phyloP scores from a whole-genome alignment of 2,797 vertebrate genomes.

The Lepus oiostolus region DNA sequence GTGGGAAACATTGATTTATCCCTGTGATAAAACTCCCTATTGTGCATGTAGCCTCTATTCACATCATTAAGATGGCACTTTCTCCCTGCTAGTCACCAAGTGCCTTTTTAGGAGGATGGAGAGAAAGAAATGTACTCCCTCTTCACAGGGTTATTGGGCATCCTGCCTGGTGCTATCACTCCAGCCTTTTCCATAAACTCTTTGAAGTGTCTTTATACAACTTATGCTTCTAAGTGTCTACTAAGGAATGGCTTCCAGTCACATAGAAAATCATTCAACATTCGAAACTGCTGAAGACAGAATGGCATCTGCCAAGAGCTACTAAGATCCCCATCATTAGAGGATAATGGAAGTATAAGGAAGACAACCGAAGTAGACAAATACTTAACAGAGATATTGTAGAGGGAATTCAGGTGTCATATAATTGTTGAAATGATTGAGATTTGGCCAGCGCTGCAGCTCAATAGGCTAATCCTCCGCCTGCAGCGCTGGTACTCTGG shows the following conservation, averaged over 20 bases:
- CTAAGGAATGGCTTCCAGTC: conserved; percentile 6
- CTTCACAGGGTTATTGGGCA: no score
- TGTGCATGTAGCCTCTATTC: no score
- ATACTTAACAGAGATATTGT: not conserved
- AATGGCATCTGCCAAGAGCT: not conserved
- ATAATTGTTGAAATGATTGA: not conserved
- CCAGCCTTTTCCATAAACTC: no score
- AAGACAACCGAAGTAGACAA: not conserved
- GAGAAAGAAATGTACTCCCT: no score
- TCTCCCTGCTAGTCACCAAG: no score
- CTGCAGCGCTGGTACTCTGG: no score
- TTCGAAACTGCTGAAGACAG: not conserved
- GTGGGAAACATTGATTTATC: no score
- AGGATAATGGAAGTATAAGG: not conserved
- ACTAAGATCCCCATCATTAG: not conserved
- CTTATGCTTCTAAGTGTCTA: not conserved
- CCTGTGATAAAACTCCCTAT: no score
- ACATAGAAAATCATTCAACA: not conserved
- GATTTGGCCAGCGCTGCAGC: not conserved
- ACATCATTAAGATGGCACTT: no score
- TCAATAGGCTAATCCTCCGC: no score
- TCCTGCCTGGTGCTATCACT: no score
- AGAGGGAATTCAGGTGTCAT: not conserved
- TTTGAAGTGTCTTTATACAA: not conserved
- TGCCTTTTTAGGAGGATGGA: no score